Evolutionary conservation across 2,797 vertebrate species (phyloP).

Genomic region (Falco cherrug): DNA sequence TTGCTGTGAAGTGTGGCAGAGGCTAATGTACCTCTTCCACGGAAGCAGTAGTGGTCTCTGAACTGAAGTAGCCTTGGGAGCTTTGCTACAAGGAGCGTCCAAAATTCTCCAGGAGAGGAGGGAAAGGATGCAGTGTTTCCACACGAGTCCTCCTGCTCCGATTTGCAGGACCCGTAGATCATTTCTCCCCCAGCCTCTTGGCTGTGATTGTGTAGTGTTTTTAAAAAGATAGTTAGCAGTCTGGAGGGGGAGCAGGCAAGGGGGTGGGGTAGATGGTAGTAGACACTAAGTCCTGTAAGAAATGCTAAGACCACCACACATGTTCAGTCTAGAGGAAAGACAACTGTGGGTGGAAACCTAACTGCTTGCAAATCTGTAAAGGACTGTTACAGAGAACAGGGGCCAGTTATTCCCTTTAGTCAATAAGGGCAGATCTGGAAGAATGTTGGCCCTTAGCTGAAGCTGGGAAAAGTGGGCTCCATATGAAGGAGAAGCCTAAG

Average conservation of each 20-base stretch:
- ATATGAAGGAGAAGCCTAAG: neutral
- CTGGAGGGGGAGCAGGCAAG: neutral
- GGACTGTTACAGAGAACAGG: neutral
- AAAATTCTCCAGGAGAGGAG: neutral
- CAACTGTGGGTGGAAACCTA: neutral
- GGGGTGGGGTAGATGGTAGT: neutral
- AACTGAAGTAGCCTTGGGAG: neutral
- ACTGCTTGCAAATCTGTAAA: neutral
- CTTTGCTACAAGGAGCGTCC: neutral
- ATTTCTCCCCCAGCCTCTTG: neutral
- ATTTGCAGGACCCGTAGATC: neutral
- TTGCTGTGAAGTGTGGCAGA: neutral
- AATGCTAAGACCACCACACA: neutral
- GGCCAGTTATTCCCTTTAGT: conserved; percentile 18
- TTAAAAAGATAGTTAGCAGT: neutral
- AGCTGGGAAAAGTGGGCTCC: neutral
- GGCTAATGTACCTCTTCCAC: neutral
- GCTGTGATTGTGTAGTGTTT: neutral
- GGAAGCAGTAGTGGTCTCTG: neutral
- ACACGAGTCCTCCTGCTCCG: neutral
- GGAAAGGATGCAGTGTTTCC: neutral
- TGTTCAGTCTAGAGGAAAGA: neutral
- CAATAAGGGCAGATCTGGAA: neutral
- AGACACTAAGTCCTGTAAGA: neutral
- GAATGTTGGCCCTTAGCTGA: neutral